These are phyloP conservation scores for Cactoblastis cactorum DNA, from an alignment of 2,888 invertebrate genomes.

Conservation along the genomic window DNA sequence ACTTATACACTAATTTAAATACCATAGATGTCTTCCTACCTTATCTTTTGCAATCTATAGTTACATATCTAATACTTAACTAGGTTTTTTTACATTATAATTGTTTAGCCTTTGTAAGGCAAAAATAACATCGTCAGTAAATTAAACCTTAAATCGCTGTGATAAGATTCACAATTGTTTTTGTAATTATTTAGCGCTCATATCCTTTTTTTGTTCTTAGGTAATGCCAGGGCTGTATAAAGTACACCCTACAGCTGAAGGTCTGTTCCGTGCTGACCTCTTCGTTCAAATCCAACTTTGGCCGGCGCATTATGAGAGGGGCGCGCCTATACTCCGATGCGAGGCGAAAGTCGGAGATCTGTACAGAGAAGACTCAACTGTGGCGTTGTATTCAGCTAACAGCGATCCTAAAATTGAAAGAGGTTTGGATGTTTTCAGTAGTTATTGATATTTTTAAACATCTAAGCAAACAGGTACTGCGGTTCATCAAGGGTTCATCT, in stretches of 20 bases:
- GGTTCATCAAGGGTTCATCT: no score
- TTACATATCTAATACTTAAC: no score
- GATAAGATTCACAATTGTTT: no score
- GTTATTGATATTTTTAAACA: neutral
- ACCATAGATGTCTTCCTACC: no score
- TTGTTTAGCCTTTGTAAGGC: no score
- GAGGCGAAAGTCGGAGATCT: conserved; percentile 82
- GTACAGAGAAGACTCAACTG: conserved; percentile 80
- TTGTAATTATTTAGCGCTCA: no score
- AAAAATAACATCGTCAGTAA: no score
- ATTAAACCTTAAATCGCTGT: no score
- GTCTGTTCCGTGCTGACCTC: conserved; percentile 80
- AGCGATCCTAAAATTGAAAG: conserved; percentile 85
- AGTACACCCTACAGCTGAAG: conserved; percentile 64
- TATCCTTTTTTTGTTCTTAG: conserved; percentile 42
- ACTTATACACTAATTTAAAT: no score
- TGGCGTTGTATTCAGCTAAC: conserved; percentile 81
- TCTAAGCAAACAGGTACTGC: neutral
- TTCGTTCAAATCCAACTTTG: conserved; percentile 79
- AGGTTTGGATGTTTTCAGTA: conserved; percentile 67
- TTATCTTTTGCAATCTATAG: no score
- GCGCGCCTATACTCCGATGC: conserved; percentile 83
- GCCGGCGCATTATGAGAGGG: conserved; percentile 81
- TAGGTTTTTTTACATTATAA: no score
- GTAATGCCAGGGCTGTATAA: conserved; percentile 67